Percentiles rank a stretch among this genome's conserved stretches.
phyloP scores from a whole-genome alignment of 2,113 vertebrate genomes.

The Sylvietta virens region DNA sequence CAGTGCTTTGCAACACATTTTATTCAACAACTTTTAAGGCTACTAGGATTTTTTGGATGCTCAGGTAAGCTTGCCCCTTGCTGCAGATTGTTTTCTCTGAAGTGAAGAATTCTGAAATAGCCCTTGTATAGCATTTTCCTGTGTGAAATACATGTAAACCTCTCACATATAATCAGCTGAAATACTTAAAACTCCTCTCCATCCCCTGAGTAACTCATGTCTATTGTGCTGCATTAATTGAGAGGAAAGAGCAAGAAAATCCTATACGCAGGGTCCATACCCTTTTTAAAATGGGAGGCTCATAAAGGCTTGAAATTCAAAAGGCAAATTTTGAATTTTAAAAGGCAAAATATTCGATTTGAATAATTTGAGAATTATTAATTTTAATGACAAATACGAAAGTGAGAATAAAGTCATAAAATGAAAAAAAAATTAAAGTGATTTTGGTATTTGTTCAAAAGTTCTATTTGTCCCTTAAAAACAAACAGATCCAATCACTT shows the following conservation, averaged over 20 bases:
- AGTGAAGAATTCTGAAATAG: neutral
- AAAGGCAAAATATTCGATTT: neutral
- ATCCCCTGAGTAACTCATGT: neutral
- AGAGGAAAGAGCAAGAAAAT: neutral
- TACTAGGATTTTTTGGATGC: neutral
- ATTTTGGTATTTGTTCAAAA: neutral
- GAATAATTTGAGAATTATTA: neutral
- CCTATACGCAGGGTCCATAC: neutral
- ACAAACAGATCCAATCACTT: neutral
- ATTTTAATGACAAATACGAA: neutral
- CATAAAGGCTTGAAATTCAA: neutral
- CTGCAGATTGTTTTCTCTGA: neutral
- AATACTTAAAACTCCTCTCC: neutral
- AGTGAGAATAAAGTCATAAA: neutral
- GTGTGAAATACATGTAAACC: neutral
- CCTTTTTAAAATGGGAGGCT: neutral
- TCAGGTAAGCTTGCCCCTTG: neutral
- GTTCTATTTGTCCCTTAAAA: neutral
- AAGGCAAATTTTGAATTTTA: neutral
- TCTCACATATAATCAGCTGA: neutral
- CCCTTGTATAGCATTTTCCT: neutral
- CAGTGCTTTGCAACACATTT: neutral
- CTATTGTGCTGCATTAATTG: neutral
- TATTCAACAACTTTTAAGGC: neutral
- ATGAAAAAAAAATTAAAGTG: neutral